Base-by-base conservation (phyloP, 1,140 invertebrate genomes). In the Daktulosphaira vitifoliae region DNA sequence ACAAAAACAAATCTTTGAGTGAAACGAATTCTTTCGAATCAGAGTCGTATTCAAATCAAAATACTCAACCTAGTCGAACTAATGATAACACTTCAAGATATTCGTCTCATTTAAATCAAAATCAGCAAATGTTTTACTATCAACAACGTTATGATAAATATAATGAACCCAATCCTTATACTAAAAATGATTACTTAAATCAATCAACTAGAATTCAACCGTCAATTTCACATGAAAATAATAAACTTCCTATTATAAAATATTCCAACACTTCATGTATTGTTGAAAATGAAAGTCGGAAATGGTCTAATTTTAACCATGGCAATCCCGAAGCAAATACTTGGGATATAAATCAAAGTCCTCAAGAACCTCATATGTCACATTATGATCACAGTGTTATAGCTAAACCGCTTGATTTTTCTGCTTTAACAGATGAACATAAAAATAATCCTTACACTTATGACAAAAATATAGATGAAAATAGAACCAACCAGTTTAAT, bases 381-480 rank as follows among this genome's bases (percentile, higher is more conserved):
- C 29, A 46, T 15, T 62, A 62, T 13, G 56, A 62, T 13, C 56
- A 62, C 3, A 33, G 42, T 33, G 56, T 62, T 48, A 33, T 48
- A 15, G 46, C 29, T 11, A 62, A 62, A 33, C 56, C 56, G 9
- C 42, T 62, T 3, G 56, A 62, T 8, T 62, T 62, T 48, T 62
- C 56, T 18, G 44, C 56, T n/a, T 25, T 62, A 3, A 62, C 56
- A 9, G 56, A 62, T 20, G 56, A 62, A 46, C 26, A 22, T 46
- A 62, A 62, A 48, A 25, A 39, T 2, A 62, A 62, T 33, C 56
- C 56, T 46, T 62, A 46, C 15, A 2, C 9, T 3, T 62, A 46
- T 8, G 56, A 62, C 26, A 46, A 62, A 2, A 29, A 48, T 29
- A 13, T 13, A 5, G 6, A 33, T 16, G 2, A 3, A 6, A 25